Evolutionary conservation across 1,140 invertebrate genomes (phyloP).

Genomic region (Mamestra configurata): DNA sequence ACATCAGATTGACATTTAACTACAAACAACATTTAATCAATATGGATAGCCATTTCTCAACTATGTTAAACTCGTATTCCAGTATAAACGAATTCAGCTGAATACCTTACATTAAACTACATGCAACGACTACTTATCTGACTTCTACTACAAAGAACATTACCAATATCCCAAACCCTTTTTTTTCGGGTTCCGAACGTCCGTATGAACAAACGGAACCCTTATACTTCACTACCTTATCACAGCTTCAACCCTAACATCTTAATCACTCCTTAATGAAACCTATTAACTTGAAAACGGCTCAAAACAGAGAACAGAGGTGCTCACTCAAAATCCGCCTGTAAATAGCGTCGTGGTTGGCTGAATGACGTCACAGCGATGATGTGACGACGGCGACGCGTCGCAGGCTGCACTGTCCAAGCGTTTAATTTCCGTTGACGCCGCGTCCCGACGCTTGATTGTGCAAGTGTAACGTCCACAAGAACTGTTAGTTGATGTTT

Average conservation of each 20-base stretch:
- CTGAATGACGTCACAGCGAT: constrained; percentile 58
- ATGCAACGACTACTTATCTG: too few relatives aligned
- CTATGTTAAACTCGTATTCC: too few relatives aligned
- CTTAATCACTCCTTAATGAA: constrained; percentile 50
- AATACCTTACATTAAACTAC: too few relatives aligned
- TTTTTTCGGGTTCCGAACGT: too few relatives aligned
- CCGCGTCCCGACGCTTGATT: constrained; percentile 68
- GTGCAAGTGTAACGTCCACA: constrained; percentile 59
- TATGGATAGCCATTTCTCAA: too few relatives aligned
- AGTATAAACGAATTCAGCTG: too few relatives aligned
- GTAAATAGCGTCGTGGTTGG: constrained; percentile 58
- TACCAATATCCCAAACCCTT: too few relatives aligned
- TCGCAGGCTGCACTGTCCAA: constrained; percentile 62
- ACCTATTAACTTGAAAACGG: constrained; percentile 40
- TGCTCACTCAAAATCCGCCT: constrained; percentile 65
- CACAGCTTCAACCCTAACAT: too few relatives aligned
- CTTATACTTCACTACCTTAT: too few relatives aligned
- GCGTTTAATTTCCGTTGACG: constrained; percentile 79
- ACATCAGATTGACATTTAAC: too few relatives aligned
- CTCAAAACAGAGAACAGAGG: constrained; percentile 49
- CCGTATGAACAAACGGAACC: too few relatives aligned
- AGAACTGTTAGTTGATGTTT: constrained; percentile 50
- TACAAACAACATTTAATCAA: background rate
- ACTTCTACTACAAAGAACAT: too few relatives aligned
- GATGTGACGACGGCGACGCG: constrained; percentile 58